Base-by-base conservation (phyloP, 1,140 invertebrate species). In the Akabosia matsudoensis region DNA sequence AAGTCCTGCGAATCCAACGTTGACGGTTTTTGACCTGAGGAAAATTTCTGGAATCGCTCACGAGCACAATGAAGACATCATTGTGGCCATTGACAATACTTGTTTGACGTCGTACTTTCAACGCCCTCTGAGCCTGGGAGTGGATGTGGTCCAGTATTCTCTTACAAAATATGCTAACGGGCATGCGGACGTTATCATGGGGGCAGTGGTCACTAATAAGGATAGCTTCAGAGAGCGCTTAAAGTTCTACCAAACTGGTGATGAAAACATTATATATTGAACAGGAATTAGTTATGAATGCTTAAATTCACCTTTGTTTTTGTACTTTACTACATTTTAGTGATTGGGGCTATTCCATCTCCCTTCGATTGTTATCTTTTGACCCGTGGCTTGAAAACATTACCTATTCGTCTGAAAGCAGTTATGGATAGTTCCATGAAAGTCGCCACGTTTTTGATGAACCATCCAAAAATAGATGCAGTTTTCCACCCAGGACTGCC, bases 181-280 rank as follows among this genome's bases (percentile, higher is more conserved):
- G 0, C 97, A 99, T 85, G 92, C 94, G 0, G 97, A 99, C 87
- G 92, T 98, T 56, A 91, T 99, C 0, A 99, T 99, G 97, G 97
- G 97, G 2, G 91, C 93, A 10, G 88, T 92, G 4, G 88, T 92
- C 31, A 89, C 91, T 1, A 96, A 91, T 79, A 88, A 90, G 82
- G 89, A 92, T 73, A 90, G 90, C 67, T 81, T 97, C 0, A 89
- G 90, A 80, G 83, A 91, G 30, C 88, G 88, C 83, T 84, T 99
- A 16, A 88, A 90, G 79, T 98, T 93, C 85, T 85, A 96, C 74
- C 97, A 99, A 89, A 97, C 97, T 84, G 88, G 94, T 96, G 87
- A 45, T 45, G 37, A 45, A 7, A 45, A 45, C 37, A n/a, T n/a
- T n/a, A n/a, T n/a, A n/a, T n/a, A n/a, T n/a, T n/a, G n/a, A n/a